A percentile compares a stretch with the other conserved stretches of the same genome.
These are phyloP conservation scores for Pipistrellus kuhlii DNA, from an alignment of 2,797 vertebrate species.

Conservation along the genomic window DNA sequence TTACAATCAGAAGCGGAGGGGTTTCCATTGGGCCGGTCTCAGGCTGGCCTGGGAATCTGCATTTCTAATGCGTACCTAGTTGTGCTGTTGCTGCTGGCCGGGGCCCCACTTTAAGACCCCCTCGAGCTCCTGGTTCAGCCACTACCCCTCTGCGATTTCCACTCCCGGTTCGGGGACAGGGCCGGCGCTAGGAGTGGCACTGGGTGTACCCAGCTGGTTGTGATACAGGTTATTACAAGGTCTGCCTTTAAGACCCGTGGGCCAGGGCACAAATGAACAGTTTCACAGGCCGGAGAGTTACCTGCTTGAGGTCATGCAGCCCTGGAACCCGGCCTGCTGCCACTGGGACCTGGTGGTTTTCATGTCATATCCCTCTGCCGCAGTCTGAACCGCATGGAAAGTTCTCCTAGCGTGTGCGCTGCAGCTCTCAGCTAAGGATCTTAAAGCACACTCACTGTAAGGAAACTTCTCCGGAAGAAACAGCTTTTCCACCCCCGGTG, in stretches of 20 bases:
- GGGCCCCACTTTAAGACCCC: background rate
- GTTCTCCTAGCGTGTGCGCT: background rate
- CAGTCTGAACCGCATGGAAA: background rate
- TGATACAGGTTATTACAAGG: background rate
- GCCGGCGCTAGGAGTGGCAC: background rate
- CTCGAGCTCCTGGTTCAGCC: background rate
- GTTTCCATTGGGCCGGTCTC: no score
- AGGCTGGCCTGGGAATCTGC: no score
- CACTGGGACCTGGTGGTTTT: background rate
- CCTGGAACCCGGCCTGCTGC: background rate
- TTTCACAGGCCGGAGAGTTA: background rate
- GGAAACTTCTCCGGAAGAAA: background rate
- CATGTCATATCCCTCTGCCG: background rate
- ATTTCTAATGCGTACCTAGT: background rate
- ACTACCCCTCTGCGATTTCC: background rate
- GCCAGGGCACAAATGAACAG: background rate
- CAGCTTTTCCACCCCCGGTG: background rate
- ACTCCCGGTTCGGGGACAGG: background rate
- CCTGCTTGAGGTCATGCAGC: background rate
- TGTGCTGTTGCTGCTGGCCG: background rate
- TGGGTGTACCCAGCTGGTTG: background rate
- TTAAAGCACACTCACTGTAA: background rate
- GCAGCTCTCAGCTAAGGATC: background rate
- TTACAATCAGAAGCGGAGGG: background rate
- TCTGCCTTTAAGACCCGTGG: background rate